A percentile compares a stretch with the other conserved stretches of the same genome.
These are phyloP conservation scores for Prochilodus magdalenae DNA, from an alignment of 2,113 vertebrate genomes.

Conservation along the genomic window DNA sequence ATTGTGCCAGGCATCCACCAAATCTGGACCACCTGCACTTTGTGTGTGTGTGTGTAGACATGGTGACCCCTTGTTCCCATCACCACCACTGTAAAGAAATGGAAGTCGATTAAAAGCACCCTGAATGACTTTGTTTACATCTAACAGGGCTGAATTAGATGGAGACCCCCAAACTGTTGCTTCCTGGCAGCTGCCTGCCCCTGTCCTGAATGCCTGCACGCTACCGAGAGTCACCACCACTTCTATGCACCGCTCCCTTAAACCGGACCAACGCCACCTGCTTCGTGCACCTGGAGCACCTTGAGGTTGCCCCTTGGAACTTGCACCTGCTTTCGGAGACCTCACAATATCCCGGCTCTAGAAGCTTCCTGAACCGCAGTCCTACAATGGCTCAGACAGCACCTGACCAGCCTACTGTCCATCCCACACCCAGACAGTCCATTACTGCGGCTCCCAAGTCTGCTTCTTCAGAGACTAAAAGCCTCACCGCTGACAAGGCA, in stretches of 20 bases:
- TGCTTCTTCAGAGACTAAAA: not conserved
- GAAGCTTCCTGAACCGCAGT: no score
- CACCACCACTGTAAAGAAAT: no score
- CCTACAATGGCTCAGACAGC: not conserved
- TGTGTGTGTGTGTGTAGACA: no score
- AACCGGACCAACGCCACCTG: constrained; percentile 6
- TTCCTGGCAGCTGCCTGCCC: not conserved
- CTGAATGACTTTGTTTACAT: no score
- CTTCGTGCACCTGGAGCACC: constrained; percentile 16
- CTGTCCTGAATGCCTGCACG: not conserved
- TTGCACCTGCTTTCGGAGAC: not conserved
- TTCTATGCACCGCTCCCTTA: not conserved
- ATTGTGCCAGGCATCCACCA: no score
- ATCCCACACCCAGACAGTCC: not conserved
- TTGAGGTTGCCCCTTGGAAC: not conserved
- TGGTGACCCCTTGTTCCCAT: no score
- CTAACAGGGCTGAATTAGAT: no score
- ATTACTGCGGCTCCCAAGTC: not conserved
- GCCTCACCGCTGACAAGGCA: not conserved
- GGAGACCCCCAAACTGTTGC: no score
- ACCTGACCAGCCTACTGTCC: not conserved
- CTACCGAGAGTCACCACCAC: not conserved
- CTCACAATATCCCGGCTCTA: no score
- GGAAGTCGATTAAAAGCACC: no score
- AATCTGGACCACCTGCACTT: no score